Evolutionary conservation across 1,140 invertebrate genomes (phyloP), one percentile per base, ranked within the genome.

Genomic region (Pygmarrhopalites habei): DNA sequence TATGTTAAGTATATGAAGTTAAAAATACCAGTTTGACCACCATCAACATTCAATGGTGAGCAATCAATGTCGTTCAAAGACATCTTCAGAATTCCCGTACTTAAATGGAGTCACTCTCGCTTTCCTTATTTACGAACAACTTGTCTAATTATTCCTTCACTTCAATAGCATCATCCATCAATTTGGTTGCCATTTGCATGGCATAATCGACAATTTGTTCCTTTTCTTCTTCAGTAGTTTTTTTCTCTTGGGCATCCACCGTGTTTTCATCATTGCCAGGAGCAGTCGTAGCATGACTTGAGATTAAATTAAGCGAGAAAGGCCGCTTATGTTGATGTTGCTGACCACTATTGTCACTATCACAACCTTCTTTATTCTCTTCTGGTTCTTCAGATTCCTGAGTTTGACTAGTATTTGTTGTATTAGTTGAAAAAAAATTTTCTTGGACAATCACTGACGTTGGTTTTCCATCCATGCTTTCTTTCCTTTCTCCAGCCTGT

Each of bases 191-290:
- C 64, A 66, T 66, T 53, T 62, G 53, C 52, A 46, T 49, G 14
- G 64, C 64, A 58, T 66, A 66, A n/a, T 60, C 64, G 26, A 14
- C 26, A 52, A 66, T 61, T 60, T 64, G 55, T 26, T 64, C 55
- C 26, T 60, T 49, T 29, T 60, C 26, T 44, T 47, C 46, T 21
- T 57, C 35, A 7, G 7, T 32, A 12, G 7, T 12, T n/a, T n/a
- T n/a, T n/a, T n/a, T 7, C 10, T 49, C 5, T 10, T 23, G 46
- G 30, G 19, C 5, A 14, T 21, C 4, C 5, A 35, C 19, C n/a
- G n/a, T n/a, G 2, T 52, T 52, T 30, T 43, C 57, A 17, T 30
- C 5, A 51, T 2, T 51, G 15, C 14, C 5, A 51, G 25, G 28
- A n/a, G 44, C 5, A 10, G 44, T 4, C 15, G 5, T 21, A 10